phyloP scores from a whole-genome alignment of 2,888 invertebrate species.

The Drosophila anceps region DNA sequence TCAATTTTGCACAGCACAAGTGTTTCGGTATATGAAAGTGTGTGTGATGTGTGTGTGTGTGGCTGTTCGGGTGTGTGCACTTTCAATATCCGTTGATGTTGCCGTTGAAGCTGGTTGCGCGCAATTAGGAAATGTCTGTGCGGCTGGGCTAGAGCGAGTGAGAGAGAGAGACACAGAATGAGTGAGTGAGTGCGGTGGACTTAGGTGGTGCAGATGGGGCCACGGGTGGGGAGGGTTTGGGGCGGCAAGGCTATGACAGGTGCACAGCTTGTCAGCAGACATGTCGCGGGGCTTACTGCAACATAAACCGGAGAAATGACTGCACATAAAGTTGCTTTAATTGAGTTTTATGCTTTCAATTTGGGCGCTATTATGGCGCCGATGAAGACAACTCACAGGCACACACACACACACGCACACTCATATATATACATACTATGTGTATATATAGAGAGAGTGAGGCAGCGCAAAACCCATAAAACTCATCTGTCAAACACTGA shows the following conservation, averaged over 20 bases:
- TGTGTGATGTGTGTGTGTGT: background rate
- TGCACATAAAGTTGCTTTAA: constrained; percentile 76
- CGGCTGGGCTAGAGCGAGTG: no score
- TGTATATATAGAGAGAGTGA: background rate
- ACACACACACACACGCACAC: constrained; percentile 4
- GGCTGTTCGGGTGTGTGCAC: constrained; percentile 42
- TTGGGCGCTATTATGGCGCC: constrained; percentile 70
- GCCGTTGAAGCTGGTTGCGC: constrained; percentile 46
- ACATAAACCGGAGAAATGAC: constrained; percentile 71
- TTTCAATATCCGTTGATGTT: constrained; percentile 71
- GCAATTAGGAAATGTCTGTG: constrained; percentile 71
- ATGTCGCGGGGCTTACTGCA: constrained; percentile 66
- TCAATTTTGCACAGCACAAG: constrained; percentile 52
- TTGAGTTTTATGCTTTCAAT: constrained; percentile 75
- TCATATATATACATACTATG: background rate
- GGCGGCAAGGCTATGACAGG: constrained; percentile 41
- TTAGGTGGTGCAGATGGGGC: background rate
- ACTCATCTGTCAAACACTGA: constrained; percentile 76
- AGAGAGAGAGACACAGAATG: background rate
- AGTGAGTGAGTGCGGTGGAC: background rate
- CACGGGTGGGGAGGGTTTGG: background rate
- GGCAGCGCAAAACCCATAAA: constrained; percentile 68
- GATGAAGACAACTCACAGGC: constrained; percentile 45
- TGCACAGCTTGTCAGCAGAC: constrained; percentile 53
- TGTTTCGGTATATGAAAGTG: background rate